These are phyloP conservation scores for Cinclus mexicanus DNA, from an alignment of 2,113 vertebrate species.

Conservation along the genomic window DNA sequence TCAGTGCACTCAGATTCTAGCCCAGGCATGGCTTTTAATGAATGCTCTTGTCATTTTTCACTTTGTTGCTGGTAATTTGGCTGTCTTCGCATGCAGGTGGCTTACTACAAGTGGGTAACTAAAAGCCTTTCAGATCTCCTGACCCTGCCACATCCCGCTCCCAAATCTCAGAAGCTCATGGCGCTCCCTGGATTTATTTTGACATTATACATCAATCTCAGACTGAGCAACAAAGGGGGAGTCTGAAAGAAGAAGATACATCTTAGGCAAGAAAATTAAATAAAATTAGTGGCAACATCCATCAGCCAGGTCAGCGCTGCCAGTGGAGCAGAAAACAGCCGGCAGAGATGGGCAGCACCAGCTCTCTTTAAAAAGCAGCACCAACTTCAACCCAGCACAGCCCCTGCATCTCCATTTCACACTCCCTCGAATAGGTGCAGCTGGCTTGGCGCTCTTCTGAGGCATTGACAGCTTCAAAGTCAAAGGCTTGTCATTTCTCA, in stretches of 20 bases:
- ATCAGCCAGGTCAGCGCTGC: background rate
- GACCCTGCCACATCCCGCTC: slow-evolving; percentile 36
- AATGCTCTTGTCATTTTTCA: slow-evolving; percentile 67
- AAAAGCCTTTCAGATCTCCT: slow-evolving; percentile 60
- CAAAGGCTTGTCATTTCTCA: slow-evolving; percentile 15
- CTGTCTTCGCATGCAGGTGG: slow-evolving; percentile 56
- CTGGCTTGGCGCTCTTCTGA: background rate
- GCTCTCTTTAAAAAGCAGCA: background rate
- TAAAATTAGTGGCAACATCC: slow-evolving; percentile 17
- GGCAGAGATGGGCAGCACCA: background rate
- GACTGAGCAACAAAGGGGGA: background rate
- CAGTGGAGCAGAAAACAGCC: background rate
- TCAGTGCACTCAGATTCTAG: slow-evolving; percentile 35
- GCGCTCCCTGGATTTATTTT: slow-evolving; percentile 42
- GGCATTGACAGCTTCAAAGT: slow-evolving; percentile 12
- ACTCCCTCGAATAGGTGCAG: background rate
- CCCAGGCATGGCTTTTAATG: slow-evolving; percentile 53
- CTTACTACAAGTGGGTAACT: slow-evolving; percentile 47
- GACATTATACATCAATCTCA: background rate
- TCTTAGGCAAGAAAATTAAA: slow-evolving; percentile 36
- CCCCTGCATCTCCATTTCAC: background rate
- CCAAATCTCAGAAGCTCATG: slow-evolving; percentile 6
- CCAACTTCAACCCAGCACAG: background rate
- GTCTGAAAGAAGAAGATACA: background rate
- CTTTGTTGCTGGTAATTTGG: slow-evolving; percentile 65